These are phyloP conservation scores for Chaenodraco wilsoni DNA, from an alignment of 2,797 vertebrate genomes.

Conservation along the genomic window DNA sequence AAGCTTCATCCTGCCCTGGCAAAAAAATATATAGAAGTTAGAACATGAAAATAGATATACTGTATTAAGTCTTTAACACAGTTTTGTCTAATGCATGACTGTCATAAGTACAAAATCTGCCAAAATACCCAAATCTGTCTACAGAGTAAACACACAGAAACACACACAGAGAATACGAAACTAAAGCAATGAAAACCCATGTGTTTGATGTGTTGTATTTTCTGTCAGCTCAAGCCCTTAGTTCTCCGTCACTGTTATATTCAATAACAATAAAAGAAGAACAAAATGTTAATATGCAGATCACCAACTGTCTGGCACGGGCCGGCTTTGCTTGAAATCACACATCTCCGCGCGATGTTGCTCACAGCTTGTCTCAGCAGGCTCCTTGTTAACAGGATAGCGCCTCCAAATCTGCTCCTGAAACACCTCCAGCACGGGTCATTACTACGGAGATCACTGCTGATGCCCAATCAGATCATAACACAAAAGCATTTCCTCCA, in stretches of 20 bases:
- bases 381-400: conserved; percentile 79
- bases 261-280: conserved; percentile 47
- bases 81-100: not conserved
- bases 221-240: conserved; percentile 11
- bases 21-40: not conserved
- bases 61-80: not conserved
- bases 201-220: not conserved
- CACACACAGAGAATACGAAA: not conserved
- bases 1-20: not conserved
- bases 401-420: conserved; percentile 76
- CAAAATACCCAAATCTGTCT: not conserved
- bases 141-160: not conserved
- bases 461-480: conserved; percentile 58
- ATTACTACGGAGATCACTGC: conserved; percentile 50
- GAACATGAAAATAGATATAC: not conserved
- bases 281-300: conserved; percentile 29
- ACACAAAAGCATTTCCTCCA: conserved; percentile 51
- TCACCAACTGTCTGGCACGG: conserved; percentile 60
- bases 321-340: conserved; percentile 64
- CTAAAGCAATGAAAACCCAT: conserved; percentile 4
- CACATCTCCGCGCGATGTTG: conserved; percentile 58
- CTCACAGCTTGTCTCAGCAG: conserved; percentile 74
- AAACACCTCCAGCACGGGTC: conserved; percentile 74
- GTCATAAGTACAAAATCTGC: not conserved
- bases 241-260: conserved; percentile 32